Percentiles rank a stretch among this genome's conserved stretches.
These are phyloP conservation scores for Theocolax elegans DNA, from an alignment of 1,140 invertebrate genomes.

Conservation along the genomic window DNA sequence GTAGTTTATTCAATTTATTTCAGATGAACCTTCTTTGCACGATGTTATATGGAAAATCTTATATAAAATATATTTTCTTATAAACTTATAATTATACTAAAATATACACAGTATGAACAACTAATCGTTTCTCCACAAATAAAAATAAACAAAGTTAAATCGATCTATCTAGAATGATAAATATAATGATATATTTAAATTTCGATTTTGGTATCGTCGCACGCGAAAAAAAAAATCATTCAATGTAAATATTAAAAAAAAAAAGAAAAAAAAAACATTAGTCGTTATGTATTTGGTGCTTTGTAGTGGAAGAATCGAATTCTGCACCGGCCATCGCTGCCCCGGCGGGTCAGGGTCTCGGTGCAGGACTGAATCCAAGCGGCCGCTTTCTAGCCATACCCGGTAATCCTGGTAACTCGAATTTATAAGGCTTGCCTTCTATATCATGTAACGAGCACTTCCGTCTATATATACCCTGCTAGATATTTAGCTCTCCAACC, in stretches of 20 bases:
- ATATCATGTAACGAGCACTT: constrained; percentile 11
- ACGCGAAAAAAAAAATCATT: background rate
- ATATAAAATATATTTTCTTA: background rate
- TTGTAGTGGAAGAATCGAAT: constrained; percentile 71
- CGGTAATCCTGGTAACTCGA: constrained; percentile 62
- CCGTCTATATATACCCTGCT: constrained; percentile 6
- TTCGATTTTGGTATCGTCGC: background rate
- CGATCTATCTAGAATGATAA: no score
- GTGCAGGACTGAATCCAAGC: constrained; percentile 66
- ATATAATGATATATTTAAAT: no score
- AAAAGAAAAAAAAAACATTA: background rate
- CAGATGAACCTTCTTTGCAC: background rate
- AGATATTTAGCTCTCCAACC: background rate
- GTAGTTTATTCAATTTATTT: background rate
- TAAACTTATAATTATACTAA: no score
- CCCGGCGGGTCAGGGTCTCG: constrained; percentile 57
- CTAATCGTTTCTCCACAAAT: no score
- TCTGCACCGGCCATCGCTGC: constrained; percentile 64
- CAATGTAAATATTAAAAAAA: constrained; percentile 1
- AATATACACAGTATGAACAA: no score
- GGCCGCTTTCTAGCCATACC: constrained; percentile 80
- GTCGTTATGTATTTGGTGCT: constrained; percentile 58
- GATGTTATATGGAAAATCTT: constrained; percentile 1
- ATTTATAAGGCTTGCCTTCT: constrained; percentile 28
- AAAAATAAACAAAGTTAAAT: background rate